Percentiles rank a stretch among this genome's conserved stretches.
These are phyloP conservation scores for Erebia palarica DNA, from an alignment of 2,888 invertebrate species.

Conservation along the genomic window DNA sequence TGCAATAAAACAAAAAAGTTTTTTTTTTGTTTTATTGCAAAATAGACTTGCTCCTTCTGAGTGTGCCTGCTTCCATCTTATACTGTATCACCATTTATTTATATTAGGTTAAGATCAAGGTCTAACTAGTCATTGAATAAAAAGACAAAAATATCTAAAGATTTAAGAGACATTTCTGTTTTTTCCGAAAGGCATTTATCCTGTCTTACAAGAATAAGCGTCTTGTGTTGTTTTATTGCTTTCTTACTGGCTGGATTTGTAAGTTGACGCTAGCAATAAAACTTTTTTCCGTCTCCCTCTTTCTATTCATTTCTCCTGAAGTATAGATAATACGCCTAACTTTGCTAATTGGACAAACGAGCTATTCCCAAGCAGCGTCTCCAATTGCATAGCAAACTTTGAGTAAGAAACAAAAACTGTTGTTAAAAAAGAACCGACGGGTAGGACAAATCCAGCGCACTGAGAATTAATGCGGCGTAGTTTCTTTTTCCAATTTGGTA, in stretches of 20 bases:
- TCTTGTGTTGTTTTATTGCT: background rate
- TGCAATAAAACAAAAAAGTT: too few relatives aligned
- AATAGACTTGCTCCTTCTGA: too few relatives aligned
- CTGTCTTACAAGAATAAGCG: background rate
- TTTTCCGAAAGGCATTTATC: background rate
- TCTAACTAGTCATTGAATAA: too few relatives aligned
- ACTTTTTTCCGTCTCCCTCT: constrained; percentile 8
- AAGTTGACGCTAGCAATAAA: constrained; percentile 18
- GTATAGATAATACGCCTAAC: constrained; percentile 24
- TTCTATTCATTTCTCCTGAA: background rate
- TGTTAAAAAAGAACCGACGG: constrained; percentile 7
- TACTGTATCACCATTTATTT: too few relatives aligned
- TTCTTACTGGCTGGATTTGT: background rate
- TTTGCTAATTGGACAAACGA: constrained; percentile 38
- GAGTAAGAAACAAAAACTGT: constrained; percentile 24
- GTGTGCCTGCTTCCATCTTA: too few relatives aligned
- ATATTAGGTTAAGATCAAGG: too few relatives aligned
- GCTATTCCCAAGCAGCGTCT: constrained; percentile 37
- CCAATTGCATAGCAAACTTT: constrained; percentile 40
- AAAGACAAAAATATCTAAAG: too few relatives aligned
- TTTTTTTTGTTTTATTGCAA: too few relatives aligned
- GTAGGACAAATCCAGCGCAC: constrained; percentile 52
- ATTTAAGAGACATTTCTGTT: background rate
- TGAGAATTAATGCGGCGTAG: constrained; percentile 60
- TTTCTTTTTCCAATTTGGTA: constrained; percentile 69